phyloP scores from a whole-genome alignment of 2,797 vertebrate species.

The Hydrophis major region DNA sequence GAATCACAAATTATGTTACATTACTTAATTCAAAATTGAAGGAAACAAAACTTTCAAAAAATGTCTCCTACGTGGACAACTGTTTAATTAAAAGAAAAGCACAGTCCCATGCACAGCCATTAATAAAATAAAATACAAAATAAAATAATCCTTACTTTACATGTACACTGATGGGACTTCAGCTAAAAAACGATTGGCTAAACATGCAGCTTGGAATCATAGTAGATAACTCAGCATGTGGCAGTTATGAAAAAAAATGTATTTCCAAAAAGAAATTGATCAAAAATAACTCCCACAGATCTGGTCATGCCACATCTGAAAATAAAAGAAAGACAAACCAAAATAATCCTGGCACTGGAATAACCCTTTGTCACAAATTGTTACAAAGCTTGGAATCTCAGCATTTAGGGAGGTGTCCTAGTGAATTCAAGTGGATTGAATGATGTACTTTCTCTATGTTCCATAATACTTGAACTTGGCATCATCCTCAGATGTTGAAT shows the following conservation, averaged over 20 bases:
- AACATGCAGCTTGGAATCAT: background rate
- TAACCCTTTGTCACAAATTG: background rate
- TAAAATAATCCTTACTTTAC: background rate
- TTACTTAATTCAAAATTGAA: background rate
- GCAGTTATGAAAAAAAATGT: background rate
- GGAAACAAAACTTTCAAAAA: background rate
- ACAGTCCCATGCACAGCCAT: background rate
- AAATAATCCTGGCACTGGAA: background rate
- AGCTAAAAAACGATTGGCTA: background rate
- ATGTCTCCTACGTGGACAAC: background rate
- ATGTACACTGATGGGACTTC: background rate
- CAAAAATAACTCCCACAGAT: background rate
- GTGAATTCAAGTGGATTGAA: background rate
- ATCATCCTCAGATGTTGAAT: background rate
- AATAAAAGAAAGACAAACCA: background rate
- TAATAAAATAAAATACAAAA: background rate
- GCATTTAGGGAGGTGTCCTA: background rate
- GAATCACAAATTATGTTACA: background rate
- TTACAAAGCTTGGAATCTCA: background rate
- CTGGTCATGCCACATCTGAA: background rate
- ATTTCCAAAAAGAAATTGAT: background rate
- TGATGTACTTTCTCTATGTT: background rate
- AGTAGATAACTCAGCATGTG: background rate
- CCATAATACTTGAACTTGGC: background rate
- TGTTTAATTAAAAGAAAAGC: background rate